Evolutionary conservation across 2,113 vertebrate genomes (phyloP).

Genomic region (Petroica traversi): DNA sequence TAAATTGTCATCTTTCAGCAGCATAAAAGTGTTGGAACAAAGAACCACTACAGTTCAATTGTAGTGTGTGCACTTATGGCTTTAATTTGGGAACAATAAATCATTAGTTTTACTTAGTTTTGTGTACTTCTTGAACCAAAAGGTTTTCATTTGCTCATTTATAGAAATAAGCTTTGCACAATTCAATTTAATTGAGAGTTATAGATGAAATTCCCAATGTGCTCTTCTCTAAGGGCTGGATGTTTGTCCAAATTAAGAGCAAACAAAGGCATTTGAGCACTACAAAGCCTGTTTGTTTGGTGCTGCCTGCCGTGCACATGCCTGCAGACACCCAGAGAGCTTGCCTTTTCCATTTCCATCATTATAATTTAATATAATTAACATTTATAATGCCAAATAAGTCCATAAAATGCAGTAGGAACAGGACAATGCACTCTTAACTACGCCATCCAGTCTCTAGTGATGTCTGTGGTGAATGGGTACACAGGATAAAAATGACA

Average conservation of each 20-base stretch:
- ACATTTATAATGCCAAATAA: background rate
- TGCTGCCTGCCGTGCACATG: background rate
- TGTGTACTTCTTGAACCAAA: slow-evolving; percentile 35
- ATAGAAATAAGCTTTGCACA: slow-evolving; percentile 57
- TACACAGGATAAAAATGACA: background rate
- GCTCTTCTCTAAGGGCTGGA: slow-evolving; percentile 17
- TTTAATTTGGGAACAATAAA: slow-evolving; percentile 66
- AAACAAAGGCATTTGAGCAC: slow-evolving; percentile 13
- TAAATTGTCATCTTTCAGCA: slow-evolving; percentile 48
- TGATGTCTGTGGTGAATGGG: background rate
- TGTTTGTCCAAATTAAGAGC: slow-evolving; percentile 39
- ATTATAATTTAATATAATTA: background rate
- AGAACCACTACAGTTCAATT: slow-evolving; percentile 31
- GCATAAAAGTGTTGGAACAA: slow-evolving; percentile 38
- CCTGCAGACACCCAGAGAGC: background rate
- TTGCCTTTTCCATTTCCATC: background rate
- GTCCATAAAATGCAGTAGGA: background rate
- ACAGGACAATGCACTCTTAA: background rate
- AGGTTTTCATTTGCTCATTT: slow-evolving; percentile 66
- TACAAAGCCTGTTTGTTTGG: background rate
- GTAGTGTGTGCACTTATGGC: background rate
- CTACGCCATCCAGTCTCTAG: background rate
- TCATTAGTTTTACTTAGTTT: slow-evolving; percentile 58
- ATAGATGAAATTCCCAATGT: slow-evolving; percentile 9
- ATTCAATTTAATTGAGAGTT: slow-evolving; percentile 52